These are phyloP conservation scores for Podarcis raffonei DNA, from an alignment of 2,113 vertebrate species.

Conservation along the genomic window DNA sequence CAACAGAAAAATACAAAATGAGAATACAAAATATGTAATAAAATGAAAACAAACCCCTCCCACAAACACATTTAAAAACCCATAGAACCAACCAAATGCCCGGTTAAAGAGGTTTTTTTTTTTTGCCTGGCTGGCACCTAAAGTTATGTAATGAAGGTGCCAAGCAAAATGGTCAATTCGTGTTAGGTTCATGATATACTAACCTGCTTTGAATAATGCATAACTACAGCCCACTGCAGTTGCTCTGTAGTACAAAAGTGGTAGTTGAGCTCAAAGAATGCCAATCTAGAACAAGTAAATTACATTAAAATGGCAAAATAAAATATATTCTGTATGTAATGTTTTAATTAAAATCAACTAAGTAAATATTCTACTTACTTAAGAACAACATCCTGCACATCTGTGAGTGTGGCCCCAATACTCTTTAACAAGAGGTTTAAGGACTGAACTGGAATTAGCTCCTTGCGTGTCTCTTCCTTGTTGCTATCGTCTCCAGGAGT, in stretches of 20 bases:
- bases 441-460: conserved; percentile 83
- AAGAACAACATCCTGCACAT: conserved; percentile 90
- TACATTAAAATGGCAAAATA: background rate
- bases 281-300: conserved; percentile 76
- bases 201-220: conserved; percentile 94
- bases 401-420: conserved; percentile 89
- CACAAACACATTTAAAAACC: too few species aligned
- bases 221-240: conserved; percentile 86
- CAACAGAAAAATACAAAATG: too few species aligned
- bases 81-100: too few species aligned
- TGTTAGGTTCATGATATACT: conserved; percentile 36
- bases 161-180: background rate
- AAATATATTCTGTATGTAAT: background rate
- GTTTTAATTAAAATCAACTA: background rate
- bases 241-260: conserved; percentile 88
- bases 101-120: too few species aligned
- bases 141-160: too few species aligned
- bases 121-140: too few species aligned
- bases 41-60: too few species aligned
- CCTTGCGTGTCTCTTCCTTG: conserved; percentile 75
- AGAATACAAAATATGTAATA: too few species aligned
- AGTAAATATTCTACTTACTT: conserved; percentile 77
- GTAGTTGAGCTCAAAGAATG: conserved; percentile 88
- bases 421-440: conserved; percentile 90
- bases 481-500: conserved; percentile 83